These are phyloP conservation scores for Apis laboriosa DNA, from an alignment of 1,140 invertebrate species.

Conservation along the genomic window DNA sequence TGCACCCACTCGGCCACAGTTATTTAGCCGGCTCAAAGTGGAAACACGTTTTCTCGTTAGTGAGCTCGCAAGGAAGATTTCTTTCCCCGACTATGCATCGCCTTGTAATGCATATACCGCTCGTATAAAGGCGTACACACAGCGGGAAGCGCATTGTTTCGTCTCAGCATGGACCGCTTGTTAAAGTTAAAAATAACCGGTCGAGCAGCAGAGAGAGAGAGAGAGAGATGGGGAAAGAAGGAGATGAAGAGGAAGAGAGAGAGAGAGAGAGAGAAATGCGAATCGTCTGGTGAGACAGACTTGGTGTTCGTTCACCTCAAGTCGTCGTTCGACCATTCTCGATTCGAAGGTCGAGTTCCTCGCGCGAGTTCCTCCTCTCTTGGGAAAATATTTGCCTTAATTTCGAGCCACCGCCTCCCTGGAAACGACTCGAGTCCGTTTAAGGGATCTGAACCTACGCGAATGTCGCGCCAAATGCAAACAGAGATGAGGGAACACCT, in stretches of 20 bases:
- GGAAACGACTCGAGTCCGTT: constrained; percentile 32
- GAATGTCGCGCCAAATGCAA: neutral
- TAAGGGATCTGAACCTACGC: neutral
- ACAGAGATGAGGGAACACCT: constrained; percentile 19
- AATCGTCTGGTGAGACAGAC: neutral
- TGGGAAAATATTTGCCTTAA: constrained; percentile 60
- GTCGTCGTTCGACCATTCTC: constrained; percentile 45
- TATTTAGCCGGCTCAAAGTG: neutral
- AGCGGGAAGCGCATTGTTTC: constrained; percentile 61
- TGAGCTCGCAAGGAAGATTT: constrained; percentile 12
- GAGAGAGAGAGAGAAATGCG: neutral
- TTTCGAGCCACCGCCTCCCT: constrained; percentile 29
- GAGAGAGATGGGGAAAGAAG: constrained; percentile 11
- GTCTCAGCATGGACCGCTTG: constrained; percentile 64
- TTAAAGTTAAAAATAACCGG: constrained; percentile 73
- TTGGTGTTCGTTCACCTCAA: constrained; percentile 62
- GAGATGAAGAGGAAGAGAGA: neutral
- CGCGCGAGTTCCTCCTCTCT: constrained; percentile 29
- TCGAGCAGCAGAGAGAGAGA: constrained; percentile 37
- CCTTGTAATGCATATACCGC: constrained; percentile 6
- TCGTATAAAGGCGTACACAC: constrained; percentile 12
- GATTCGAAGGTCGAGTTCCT: constrained; percentile 28
- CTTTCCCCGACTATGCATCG: constrained; percentile 22
- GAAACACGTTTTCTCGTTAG: constrained; percentile 39
- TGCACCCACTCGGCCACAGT: too few species aligned